These are phyloP conservation scores for Grapholita molesta DNA, from an alignment of 1,140 invertebrate species.

Conservation along the genomic window DNA sequence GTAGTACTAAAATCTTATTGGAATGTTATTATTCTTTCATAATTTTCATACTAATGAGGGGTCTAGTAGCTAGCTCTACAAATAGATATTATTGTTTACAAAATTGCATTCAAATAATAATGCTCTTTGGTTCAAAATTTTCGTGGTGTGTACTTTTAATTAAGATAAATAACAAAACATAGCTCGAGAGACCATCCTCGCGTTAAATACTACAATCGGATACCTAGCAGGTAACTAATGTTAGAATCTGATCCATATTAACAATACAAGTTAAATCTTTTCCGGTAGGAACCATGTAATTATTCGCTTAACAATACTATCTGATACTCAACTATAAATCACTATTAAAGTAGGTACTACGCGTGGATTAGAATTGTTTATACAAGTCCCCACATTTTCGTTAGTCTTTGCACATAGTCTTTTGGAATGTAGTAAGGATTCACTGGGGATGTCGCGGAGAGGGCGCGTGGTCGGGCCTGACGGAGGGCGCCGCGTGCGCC, in stretches of 20 bases:
- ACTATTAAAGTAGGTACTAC: constrained; percentile 41
- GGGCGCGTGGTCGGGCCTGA: constrained; percentile 47
- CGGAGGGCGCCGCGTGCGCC: constrained; percentile 45
- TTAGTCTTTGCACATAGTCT: constrained; percentile 18
- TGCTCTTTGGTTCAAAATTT: constrained; percentile 13
- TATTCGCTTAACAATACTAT: constrained; percentile 36
- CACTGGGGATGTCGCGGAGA: constrained; percentile 61
- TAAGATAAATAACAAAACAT: background rate
- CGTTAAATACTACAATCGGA: constrained; percentile 17
- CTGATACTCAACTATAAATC: constrained; percentile 34
- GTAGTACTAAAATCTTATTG: constrained; percentile 9
- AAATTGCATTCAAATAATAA: constrained; percentile 8
- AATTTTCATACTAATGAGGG: background rate
- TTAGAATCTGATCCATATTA: constrained; percentile 48
- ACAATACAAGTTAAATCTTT: constrained; percentile 42
- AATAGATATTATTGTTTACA: constrained; percentile 9
- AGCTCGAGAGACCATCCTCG: background rate
- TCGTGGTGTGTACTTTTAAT: background rate
- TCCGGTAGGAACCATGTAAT: constrained; percentile 72
- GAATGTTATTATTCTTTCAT: constrained; percentile 6
- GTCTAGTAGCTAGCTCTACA: constrained; percentile 9
- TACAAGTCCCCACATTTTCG: constrained; percentile 29
- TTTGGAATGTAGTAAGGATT: constrained; percentile 28
- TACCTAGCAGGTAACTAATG: constrained; percentile 54
- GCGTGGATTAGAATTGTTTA: background rate